Percentiles rank a stretch among this genome's conserved stretches.
Evolutionary conservation across 2,888 invertebrate species (phyloP).

Genomic region (Drosophila koepferae): DNA sequence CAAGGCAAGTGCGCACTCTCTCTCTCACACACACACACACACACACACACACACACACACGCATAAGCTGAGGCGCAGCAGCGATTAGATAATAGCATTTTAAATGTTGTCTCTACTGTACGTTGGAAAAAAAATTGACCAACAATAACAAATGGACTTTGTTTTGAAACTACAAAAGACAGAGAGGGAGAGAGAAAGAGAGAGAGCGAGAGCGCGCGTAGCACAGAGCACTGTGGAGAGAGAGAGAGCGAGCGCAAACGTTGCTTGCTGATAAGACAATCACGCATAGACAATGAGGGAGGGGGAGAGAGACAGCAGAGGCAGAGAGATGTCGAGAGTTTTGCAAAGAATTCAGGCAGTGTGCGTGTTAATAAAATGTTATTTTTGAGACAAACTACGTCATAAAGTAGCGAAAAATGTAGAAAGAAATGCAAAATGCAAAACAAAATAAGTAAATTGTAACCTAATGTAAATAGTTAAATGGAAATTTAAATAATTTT

Average conservation of each 20-base stretch:
- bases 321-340: neutral
- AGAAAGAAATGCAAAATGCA: neutral
- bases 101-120: slow-evolving; percentile 75
- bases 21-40: slow-evolving; percentile 12
- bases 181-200: neutral
- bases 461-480: neutral
- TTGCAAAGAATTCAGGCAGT: slow-evolving; percentile 1
- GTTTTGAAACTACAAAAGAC: slow-evolving; percentile 62
- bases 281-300: neutral
- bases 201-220: neutral
- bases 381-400: slow-evolving; percentile 7
- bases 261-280: slow-evolving; percentile 14
- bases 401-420: neutral
- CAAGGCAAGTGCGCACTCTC: slow-evolving; percentile 44
- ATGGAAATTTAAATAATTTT: neutral
- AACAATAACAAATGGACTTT: slow-evolving; percentile 72
- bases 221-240: neutral
- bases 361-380: slow-evolving; percentile 17
- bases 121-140: slow-evolving; percentile 62
- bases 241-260: neutral
- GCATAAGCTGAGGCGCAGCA: slow-evolving; percentile 15
- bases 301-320: neutral
- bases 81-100: slow-evolving; percentile 75
- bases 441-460: neutral
- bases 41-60: slow-evolving; percentile 10